phyloP scores from a whole-genome alignment of 2,113 vertebrate genomes.

The Eurystomus gularis region DNA sequence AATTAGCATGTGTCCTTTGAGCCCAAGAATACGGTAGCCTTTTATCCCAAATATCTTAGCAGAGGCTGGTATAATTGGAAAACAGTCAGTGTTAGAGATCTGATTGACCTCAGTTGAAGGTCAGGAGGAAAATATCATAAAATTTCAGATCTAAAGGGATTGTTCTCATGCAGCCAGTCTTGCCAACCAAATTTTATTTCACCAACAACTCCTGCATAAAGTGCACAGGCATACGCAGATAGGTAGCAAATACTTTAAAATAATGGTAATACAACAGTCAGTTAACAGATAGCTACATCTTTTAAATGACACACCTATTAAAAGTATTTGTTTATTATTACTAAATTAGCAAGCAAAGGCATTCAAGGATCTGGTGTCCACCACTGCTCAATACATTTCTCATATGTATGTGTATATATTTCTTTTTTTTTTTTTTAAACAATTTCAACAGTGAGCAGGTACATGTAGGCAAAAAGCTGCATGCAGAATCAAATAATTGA shows the following conservation, averaged over 20 bases:
- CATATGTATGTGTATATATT: too few relatives aligned
- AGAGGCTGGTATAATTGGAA: neutral
- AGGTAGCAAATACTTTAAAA: neutral
- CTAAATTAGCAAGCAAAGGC: neutral
- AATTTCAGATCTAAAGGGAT: neutral
- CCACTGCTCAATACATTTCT: neutral
- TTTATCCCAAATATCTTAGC: neutral
- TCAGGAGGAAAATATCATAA: neutral
- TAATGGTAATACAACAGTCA: neutral
- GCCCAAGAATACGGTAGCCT: neutral
- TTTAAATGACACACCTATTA: neutral
- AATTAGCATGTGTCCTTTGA: constrained; percentile 8
- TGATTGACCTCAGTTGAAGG: neutral
- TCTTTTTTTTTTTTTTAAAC: neutral
- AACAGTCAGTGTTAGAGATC: constrained; percentile 9
- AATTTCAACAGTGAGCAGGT: neutral
- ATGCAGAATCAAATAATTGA: neutral
- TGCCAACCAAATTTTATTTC: neutral
- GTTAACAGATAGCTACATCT: neutral
- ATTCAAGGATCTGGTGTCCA: neutral
- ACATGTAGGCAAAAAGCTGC: neutral
- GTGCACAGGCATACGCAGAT: neutral
- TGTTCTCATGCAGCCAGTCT: neutral
- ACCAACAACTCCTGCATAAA: neutral
- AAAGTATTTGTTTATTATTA: neutral